Percentiles rank a stretch among this genome's conserved stretches.
Evolutionary conservation across 2,797 vertebrate species (phyloP).

Genomic region (Gephyroberyx darwinii): DNA sequence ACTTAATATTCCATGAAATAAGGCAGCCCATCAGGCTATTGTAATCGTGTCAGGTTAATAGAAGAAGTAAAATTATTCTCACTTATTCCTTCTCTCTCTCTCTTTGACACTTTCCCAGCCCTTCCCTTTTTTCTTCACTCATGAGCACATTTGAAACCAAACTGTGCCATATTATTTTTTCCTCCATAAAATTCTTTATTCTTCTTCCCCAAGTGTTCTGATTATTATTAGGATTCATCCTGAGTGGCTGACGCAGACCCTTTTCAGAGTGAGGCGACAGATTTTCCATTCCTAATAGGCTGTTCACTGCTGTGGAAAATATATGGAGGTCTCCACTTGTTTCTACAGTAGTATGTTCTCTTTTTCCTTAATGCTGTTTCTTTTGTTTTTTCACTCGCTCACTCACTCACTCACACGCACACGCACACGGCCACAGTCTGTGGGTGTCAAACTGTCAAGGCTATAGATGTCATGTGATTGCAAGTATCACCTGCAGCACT

Average conservation of each 20-base stretch:
- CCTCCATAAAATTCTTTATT: slow-evolving; percentile 66
- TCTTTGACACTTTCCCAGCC: slow-evolving; percentile 68
- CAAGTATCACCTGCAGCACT: slow-evolving; percentile 83
- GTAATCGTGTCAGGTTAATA: slow-evolving; percentile 98
- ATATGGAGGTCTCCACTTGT: slow-evolving; percentile 66
- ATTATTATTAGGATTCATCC: slow-evolving; percentile 88
- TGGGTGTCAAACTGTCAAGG: slow-evolving; percentile 81
- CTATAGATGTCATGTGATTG: slow-evolving; percentile 83
- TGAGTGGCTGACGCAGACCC: slow-evolving; percentile 86
- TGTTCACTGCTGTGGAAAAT: slow-evolving; percentile 82
- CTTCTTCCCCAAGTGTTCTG: slow-evolving; percentile 81
- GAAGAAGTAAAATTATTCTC: slow-evolving; percentile 94
- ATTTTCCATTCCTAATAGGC: slow-evolving; percentile 91
- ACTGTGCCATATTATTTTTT: slow-evolving; percentile 82
- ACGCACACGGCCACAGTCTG: slow-evolving; percentile 55
- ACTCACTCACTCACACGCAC: slow-evolving; percentile 6
- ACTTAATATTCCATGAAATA: slow-evolving; percentile 99
- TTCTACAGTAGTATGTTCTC: slow-evolving; percentile 52
- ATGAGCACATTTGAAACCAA: slow-evolving; percentile 86
- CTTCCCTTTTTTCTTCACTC: slow-evolving; percentile 57
- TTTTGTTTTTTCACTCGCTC: slow-evolving; percentile 23
- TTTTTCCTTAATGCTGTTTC: slow-evolving; percentile 60
- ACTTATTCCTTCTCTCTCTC: slow-evolving; percentile 77
- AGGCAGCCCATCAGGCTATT: slow-evolving; percentile 87
- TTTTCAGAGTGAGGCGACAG: slow-evolving; percentile 87